Percentiles rank a stretch among this genome's conserved stretches.
Conservation (phyloP, 2,888 invertebrate species). For the Epinotia demarniana region DNA sequence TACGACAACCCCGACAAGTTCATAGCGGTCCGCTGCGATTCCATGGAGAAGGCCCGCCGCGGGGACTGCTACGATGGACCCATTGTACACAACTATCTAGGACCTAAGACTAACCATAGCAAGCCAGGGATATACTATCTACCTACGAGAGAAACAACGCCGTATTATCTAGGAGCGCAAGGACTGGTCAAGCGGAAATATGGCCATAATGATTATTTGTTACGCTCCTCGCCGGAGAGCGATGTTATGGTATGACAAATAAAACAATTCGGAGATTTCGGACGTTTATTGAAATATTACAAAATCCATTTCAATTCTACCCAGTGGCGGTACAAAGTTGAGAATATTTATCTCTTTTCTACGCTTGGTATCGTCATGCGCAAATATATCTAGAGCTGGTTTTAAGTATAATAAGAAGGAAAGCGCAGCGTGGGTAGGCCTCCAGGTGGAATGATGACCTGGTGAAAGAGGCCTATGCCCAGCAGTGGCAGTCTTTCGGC, state of each 20-base stretch:
- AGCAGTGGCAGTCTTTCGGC: too few relatives aligned
- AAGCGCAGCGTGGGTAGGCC: too few relatives aligned
- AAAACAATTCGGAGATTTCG: conserved; percentile 58
- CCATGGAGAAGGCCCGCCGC: conserved; percentile 62
- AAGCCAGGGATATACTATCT: conserved; percentile 72
- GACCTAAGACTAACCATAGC: conserved; percentile 70
- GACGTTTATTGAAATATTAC: conserved; percentile 61
- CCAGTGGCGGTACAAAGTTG: background rate
- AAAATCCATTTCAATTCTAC: conserved; percentile 60
- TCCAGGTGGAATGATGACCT: too few relatives aligned
- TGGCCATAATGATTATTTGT: conserved; percentile 64
- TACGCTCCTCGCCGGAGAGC: conserved; percentile 64
- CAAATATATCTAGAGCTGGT: background rate
- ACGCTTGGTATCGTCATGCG: background rate
- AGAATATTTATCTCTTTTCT: background rate
- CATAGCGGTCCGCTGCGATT: conserved; percentile 65
- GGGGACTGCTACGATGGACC: conserved; percentile 66
- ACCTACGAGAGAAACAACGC: conserved; percentile 62
- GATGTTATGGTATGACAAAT: conserved; percentile 62
- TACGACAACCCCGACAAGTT: conserved; percentile 65
- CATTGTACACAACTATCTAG: conserved; percentile 62
- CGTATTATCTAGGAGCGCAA: conserved; percentile 66
- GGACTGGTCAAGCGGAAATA: conserved; percentile 61
- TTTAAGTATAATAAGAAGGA: too few relatives aligned
- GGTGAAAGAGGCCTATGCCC: too few relatives aligned